Percentiles rank a stretch among this genome's conserved stretches.
These are phyloP conservation scores for Myotis vivesi DNA, from an alignment of 2,797 vertebrate species.

Conservation along the genomic window DNA sequence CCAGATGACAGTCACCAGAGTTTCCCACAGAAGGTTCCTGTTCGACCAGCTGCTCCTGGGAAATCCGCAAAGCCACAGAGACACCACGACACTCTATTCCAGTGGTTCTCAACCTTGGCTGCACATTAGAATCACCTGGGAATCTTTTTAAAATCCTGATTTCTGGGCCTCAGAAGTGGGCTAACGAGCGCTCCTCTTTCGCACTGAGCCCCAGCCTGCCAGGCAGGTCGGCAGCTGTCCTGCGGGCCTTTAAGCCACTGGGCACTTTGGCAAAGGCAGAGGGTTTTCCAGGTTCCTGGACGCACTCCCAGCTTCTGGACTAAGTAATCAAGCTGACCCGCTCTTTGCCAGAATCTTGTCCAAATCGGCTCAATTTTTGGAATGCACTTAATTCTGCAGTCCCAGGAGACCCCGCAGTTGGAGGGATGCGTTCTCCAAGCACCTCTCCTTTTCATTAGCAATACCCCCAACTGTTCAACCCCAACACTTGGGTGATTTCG, in stretches of 20 bases:
- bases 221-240: conserved; percentile 12
- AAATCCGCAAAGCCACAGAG: neutral
- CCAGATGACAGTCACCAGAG: neutral
- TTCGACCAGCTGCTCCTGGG: neutral
- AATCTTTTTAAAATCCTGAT: too few species aligned
- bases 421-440: conserved; percentile 40
- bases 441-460: conserved; percentile 51
- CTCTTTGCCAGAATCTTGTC: conserved; percentile 62
- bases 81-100: neutral
- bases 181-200: neutral
- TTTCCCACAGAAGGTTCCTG: neutral
- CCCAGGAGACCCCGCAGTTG: neutral
- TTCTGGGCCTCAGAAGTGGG: neutral
- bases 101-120: too few species aligned
- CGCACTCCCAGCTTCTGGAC: conserved; percentile 21
- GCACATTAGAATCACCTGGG: too few species aligned
- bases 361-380: conserved; percentile 51
- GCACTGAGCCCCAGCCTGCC: neutral
- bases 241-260: neutral
- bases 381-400: conserved; percentile 9
- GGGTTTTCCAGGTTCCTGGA: conserved; percentile 8
- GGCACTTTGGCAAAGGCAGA: conserved; percentile 13
- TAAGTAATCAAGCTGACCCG: conserved; percentile 28
- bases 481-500: conserved; percentile 36
- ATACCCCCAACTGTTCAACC: neutral